These are phyloP conservation scores for Polydesmus complanatus DNA, from an alignment of 2,888 invertebrate species.

Conservation along the genomic window DNA sequence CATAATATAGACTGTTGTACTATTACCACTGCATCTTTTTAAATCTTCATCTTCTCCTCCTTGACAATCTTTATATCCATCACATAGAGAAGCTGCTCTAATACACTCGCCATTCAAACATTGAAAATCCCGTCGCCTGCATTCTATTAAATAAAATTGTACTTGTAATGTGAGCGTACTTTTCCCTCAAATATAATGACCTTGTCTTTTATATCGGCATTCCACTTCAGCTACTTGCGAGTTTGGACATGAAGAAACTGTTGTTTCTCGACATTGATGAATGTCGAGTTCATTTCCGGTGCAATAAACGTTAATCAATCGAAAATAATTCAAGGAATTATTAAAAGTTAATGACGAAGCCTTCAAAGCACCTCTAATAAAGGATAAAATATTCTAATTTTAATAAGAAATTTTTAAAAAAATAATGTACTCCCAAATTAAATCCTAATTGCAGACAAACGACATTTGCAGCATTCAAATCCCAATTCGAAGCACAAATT, in stretches of 20 bases:
- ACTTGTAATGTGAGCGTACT: too few relatives aligned
- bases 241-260: background rate
- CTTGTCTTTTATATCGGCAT: slow-evolving; percentile 6
- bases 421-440: slow-evolving; percentile 4
- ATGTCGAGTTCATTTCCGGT: slow-evolving; percentile 11
- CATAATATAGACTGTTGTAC: too few relatives aligned
- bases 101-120: slow-evolving; percentile 20
- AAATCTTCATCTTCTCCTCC: slow-evolving; percentile 20
- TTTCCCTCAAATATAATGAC: background rate
- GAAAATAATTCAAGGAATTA: background rate
- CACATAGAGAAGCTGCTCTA: slow-evolving; percentile 20
- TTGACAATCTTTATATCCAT: slow-evolving; percentile 20
- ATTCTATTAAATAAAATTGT: slow-evolving; percentile 1
- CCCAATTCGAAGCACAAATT: slow-evolving; percentile 11
- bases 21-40: too few relatives aligned
- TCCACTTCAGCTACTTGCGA: slow-evolving; percentile 2
- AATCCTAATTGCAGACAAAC: slow-evolving; percentile 12
- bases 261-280: too few relatives aligned
- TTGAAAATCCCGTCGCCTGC: slow-evolving; percentile 17
- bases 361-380: slow-evolving; percentile 7
- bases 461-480: background rate
- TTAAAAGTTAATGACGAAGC: background rate
- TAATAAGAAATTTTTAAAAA: too few relatives aligned
- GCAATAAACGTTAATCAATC: background rate
- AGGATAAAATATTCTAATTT: background rate